phyloP scores from a whole-genome alignment of 2,888 invertebrate species.

The Trisateles emortualis region DNA sequence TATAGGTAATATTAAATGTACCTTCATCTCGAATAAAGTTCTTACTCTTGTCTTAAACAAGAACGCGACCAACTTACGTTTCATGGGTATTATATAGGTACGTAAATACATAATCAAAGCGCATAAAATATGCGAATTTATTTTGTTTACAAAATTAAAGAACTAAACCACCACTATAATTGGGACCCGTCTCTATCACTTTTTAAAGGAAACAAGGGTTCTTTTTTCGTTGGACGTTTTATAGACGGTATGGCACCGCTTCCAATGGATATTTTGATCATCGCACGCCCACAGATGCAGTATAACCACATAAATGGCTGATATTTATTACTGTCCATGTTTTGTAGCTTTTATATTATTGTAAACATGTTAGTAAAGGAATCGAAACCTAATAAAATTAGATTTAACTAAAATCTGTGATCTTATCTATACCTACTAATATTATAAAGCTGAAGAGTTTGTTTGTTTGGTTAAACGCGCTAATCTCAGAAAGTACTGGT shows the following conservation, averaged over 20 bases:
- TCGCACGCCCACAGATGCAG: slow-evolving; percentile 29
- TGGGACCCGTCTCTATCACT: background rate
- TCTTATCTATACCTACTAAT: too few species aligned
- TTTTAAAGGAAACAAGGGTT: slow-evolving; percentile 8
- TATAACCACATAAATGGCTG: slow-evolving; percentile 10
- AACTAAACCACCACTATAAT: slow-evolving; percentile 15
- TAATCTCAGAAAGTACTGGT: too few species aligned
- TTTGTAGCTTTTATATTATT: slow-evolving; percentile 1
- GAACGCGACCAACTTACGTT: too few species aligned
- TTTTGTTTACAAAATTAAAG: slow-evolving; percentile 39
- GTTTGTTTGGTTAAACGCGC: too few species aligned
- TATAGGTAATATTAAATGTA: too few species aligned
- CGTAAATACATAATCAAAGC: background rate
- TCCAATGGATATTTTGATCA: slow-evolving; percentile 34
- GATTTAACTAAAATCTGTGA: too few species aligned
- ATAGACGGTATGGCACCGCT: slow-evolving; percentile 48
- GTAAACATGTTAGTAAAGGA: background rate
- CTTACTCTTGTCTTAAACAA: too few species aligned
- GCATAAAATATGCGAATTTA: slow-evolving; percentile 35
- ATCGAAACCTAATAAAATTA: background rate
- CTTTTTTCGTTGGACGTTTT: slow-evolving; percentile 23
- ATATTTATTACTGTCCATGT: slow-evolving; percentile 17
- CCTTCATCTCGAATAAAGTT: too few species aligned
- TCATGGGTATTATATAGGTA: too few species aligned
- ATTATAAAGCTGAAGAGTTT: too few species aligned